These are phyloP conservation scores for Schlechtendalia chinensis DNA, from an alignment of 1,140 invertebrate species.

Conservation along the genomic window DNA sequence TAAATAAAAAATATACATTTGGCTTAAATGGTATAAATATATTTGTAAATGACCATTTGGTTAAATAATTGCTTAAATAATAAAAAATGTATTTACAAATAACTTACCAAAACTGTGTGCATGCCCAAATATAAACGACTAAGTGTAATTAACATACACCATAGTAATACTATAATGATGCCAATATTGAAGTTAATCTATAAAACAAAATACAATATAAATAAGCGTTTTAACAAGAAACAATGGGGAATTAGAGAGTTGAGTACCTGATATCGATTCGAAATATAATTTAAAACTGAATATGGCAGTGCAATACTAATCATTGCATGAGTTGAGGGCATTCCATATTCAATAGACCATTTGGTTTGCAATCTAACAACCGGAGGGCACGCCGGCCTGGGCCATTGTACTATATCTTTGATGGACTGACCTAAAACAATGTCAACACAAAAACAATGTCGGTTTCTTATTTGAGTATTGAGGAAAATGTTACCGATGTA, in stretches of 20 bases:
- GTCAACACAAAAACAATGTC: slow-evolving; percentile 51
- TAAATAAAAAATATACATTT: no score
- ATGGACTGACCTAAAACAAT: slow-evolving; percentile 70
- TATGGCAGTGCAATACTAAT: slow-evolving; percentile 83
- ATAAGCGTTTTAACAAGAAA: background rate
- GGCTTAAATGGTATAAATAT: no score
- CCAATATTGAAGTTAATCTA: slow-evolving; percentile 60
- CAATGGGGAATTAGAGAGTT: background rate
- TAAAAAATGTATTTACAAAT: slow-evolving; percentile 36
- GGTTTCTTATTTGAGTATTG: background rate
- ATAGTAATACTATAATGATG: slow-evolving; percentile 58
- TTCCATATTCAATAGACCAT: slow-evolving; percentile 86
- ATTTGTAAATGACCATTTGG: no score
- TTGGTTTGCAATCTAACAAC: slow-evolving; percentile 78
- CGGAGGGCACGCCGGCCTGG: slow-evolving; percentile 76
- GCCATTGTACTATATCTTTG: slow-evolving; percentile 84
- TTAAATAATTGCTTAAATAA: no score
- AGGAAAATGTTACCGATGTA: slow-evolving; percentile 67
- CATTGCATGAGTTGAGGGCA: slow-evolving; percentile 94
- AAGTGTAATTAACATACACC: slow-evolving; percentile 76
- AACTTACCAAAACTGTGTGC: slow-evolving; percentile 79
- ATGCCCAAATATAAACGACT: slow-evolving; percentile 89
- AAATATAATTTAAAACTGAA: slow-evolving; percentile 75
- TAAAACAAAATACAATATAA: slow-evolving; percentile 53
- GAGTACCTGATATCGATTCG: slow-evolving; percentile 69